A percentile compares a stretch with the other conserved stretches of the same genome.
Conservation (phyloP, 1,140 invertebrate species). For the Druon quercuslanigerum region DNA sequence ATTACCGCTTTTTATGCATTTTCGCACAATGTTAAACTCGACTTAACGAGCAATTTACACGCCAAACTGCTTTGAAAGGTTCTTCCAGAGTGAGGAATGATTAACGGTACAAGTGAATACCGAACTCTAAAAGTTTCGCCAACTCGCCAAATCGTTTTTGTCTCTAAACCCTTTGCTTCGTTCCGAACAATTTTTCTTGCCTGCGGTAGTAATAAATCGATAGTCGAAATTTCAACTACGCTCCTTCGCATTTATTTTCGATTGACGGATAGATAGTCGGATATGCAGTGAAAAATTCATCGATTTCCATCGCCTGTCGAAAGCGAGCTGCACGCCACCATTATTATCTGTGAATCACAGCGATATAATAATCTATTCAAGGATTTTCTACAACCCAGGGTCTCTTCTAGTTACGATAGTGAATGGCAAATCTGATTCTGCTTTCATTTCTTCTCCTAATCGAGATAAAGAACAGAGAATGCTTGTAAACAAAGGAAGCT, state of each 20-base stretch:
- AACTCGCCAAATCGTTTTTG: not conserved
- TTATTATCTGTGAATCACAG: conserved; percentile 11
- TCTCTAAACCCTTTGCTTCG: not conserved
- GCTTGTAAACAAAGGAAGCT: not conserved
- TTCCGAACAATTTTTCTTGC: not conserved
- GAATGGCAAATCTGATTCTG: not conserved
- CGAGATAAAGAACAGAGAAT: not conserved
- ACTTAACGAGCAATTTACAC: not conserved
- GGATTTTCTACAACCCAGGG: conserved; percentile 11
- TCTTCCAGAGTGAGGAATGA: not conserved
- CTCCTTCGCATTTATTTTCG: not conserved
- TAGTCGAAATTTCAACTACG: not conserved
- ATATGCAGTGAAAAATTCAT: not conserved
- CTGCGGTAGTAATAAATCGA: not conserved
- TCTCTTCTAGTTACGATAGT: not conserved
- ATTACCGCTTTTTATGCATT: too few species aligned
- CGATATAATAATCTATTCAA: conserved; percentile 20
- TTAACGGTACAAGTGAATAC: not conserved
- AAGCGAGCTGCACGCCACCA: not conserved
- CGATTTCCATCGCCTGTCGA: not conserved
- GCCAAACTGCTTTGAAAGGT: not conserved
- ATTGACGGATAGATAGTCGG: not conserved
- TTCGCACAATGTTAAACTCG: too few species aligned
- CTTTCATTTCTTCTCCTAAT: not conserved
- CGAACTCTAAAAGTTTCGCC: not conserved